These are phyloP conservation scores for Andrena dorsata DNA, from an alignment of 2,888 invertebrate species.

Conservation along the genomic window DNA sequence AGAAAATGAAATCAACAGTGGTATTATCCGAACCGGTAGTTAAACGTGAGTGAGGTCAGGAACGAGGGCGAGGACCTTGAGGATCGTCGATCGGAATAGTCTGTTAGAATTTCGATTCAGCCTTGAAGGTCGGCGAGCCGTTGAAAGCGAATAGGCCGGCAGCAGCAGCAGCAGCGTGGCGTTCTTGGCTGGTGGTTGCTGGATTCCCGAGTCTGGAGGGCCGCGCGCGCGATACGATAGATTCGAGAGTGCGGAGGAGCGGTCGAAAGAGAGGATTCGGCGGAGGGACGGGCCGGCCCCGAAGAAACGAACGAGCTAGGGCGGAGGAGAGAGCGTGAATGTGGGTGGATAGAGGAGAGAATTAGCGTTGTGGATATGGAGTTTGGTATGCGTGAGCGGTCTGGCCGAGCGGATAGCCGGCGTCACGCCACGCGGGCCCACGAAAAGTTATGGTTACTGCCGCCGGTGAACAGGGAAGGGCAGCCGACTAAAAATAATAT, in stretches of 20 bases:
- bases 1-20: constrained; percentile 46
- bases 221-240: constrained; percentile 18
- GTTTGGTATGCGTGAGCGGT: constrained; percentile 80
- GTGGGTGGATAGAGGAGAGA: constrained; percentile 70
- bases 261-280: constrained; percentile 39
- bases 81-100: constrained; percentile 53
- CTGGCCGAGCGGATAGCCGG: constrained; percentile 79
- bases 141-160: constrained; percentile 37
- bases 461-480: constrained; percentile 74
- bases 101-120: constrained; percentile 58
- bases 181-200: constrained; percentile 16
- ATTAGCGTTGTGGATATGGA: constrained; percentile 69
- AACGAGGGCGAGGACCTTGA: constrained; percentile 60
- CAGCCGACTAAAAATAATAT: constrained; percentile 82
- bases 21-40: constrained; percentile 56
- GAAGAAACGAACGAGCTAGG: constrained; percentile 52
- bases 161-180: constrained; percentile 30
- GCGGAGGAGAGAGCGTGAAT: constrained; percentile 55
- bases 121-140: constrained; percentile 57
- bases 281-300: constrained; percentile 46
- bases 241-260: constrained; percentile 30
- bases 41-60: constrained; percentile 59
- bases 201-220: background rate
- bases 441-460: constrained; percentile 83
- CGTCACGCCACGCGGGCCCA: constrained; percentile 80